These are phyloP conservation scores for Cygnus buccinator DNA, from an alignment of 2,113 vertebrate species.

Conservation along the genomic window DNA sequence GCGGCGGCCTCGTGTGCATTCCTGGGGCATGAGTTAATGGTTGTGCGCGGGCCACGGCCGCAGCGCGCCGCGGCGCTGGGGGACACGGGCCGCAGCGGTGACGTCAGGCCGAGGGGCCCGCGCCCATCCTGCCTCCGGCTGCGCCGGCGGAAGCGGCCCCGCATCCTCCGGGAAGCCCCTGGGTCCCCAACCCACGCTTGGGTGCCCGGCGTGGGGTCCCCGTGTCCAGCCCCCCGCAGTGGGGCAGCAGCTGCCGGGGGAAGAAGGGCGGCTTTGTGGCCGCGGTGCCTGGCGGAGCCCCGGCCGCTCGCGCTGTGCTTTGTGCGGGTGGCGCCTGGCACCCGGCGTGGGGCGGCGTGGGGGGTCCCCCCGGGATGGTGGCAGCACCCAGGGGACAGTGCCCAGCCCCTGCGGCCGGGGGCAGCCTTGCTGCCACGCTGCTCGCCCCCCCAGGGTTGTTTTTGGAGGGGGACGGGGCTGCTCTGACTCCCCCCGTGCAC, in stretches of 20 bases:
- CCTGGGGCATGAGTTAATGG: conserved; percentile 60
- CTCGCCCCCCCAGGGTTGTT: background rate
- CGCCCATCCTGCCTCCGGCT: conserved; percentile 35
- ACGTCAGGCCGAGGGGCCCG: conserved; percentile 30
- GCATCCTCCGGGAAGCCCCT: accelerated
- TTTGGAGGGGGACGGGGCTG: background rate
- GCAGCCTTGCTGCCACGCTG: background rate
- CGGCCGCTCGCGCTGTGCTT: background rate
- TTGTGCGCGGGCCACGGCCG: background rate
- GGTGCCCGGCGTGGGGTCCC: background rate
- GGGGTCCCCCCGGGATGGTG: background rate
- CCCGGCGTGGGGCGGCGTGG: accelerated
- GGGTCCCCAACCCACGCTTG: background rate
- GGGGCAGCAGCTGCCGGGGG: background rate
- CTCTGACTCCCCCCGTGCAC: background rate
- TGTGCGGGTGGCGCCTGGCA: conserved; percentile 20
- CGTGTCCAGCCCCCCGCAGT: accelerated
- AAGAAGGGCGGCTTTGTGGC: conserved; percentile 48
- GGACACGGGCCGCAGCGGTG: background rate
- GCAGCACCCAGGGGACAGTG: background rate
- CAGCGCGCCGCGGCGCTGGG: background rate
- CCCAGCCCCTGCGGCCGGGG: background rate
- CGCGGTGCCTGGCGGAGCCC: conserved; percentile 25
- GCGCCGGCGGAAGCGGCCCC: background rate
- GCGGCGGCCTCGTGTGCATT: background rate